Conservation (phyloP, 2,113 vertebrate species). For the Podocnemis expansa region DNA sequence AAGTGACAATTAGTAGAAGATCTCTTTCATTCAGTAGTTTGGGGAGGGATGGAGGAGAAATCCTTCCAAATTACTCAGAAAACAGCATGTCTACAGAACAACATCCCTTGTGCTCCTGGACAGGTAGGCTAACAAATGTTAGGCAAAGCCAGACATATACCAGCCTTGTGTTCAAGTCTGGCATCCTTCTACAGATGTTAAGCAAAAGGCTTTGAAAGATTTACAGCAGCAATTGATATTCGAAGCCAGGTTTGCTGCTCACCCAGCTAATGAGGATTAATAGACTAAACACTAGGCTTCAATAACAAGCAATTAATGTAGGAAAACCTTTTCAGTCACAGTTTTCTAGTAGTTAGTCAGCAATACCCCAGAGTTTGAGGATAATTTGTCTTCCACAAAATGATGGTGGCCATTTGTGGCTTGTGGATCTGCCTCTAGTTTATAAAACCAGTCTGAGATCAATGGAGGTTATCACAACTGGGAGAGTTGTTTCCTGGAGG, state of each 20-base stretch:
- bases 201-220: neutral
- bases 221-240: neutral
- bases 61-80: neutral
- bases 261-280: neutral
- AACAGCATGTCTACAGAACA: neutral
- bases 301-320: neutral
- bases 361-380: neutral
- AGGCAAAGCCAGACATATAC: neutral
- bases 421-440: neutral
- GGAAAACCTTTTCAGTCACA: neutral
- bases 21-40: neutral
- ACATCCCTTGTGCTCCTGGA: neutral
- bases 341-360: neutral
- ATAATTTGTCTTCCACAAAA: neutral
- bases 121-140: neutral
- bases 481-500: neutral
- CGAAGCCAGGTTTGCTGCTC: neutral
- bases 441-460: neutral
- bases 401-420: neutral
- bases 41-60: neutral
- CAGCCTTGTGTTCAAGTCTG: fast-evolving
- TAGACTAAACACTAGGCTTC: neutral
- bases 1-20: neutral
- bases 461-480: neutral
- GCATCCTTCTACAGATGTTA: neutral